Percentiles rank a stretch among this genome's conserved stretches.
Evolutionary conservation across 2,113 vertebrate species (phyloP).

Genomic region (Aptenodytes patagonicus): DNA sequence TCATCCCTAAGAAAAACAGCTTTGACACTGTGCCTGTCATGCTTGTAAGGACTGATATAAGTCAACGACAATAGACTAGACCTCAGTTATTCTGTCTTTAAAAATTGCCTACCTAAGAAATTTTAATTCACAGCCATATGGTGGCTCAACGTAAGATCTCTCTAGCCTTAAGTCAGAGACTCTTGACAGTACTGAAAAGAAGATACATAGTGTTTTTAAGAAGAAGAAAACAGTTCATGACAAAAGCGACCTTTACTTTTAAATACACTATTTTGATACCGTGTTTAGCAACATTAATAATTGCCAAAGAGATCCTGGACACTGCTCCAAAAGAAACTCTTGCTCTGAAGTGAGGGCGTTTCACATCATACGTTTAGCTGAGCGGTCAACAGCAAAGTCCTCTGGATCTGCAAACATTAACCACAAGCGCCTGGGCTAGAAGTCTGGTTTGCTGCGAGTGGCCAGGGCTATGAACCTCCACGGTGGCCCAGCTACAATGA

Average conservation of each 20-base stretch:
- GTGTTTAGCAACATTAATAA: not conserved
- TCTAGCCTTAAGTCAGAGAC: not conserved
- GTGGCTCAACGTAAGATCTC: not conserved
- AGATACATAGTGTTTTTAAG: not conserved
- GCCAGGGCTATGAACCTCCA: not conserved
- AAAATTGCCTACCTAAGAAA: not conserved
- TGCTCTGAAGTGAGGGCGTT: not conserved
- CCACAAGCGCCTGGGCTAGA: not conserved
- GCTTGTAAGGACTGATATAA: not conserved
- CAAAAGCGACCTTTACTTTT: not conserved
- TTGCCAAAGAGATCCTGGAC: not conserved
- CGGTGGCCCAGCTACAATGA: rapidly evolving
- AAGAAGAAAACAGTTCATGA: not conserved
- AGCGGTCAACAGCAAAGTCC: not conserved
- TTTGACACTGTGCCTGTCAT: not conserved
- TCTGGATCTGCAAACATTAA: not conserved
- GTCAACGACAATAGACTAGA: not conserved
- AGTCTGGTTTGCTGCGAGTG: not conserved
- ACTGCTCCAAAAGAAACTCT: not conserved
- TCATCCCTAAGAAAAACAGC: not conserved
- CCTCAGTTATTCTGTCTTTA: not conserved
- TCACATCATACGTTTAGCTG: not conserved
- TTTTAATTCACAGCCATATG: not conserved
- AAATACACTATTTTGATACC: not conserved
- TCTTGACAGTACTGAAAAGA: not conserved